phyloP scores from a whole-genome alignment of 2,113 vertebrate genomes.

The Toxotes chatareus region DNA sequence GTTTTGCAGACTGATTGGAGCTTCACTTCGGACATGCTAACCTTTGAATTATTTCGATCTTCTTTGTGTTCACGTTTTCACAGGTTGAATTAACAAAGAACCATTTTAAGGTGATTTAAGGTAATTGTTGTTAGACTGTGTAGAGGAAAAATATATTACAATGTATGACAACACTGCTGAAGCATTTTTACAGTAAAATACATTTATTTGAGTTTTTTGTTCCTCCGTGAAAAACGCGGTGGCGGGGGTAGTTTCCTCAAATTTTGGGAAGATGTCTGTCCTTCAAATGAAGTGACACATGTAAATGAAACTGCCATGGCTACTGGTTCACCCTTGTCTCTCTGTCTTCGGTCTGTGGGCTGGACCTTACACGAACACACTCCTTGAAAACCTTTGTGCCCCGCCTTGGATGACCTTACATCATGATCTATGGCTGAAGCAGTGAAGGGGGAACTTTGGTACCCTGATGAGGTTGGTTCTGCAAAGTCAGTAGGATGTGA shows the following conservation, averaged over 20 bases:
- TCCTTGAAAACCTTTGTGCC: conserved; percentile 4
- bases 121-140: neutral
- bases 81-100: neutral
- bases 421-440: conserved; percentile 15
- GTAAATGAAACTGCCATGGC: neutral
- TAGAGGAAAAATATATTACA: neutral
- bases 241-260: neutral
- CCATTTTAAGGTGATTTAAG: too few species aligned
- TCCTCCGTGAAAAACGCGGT: neutral
- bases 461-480: conserved; percentile 2
- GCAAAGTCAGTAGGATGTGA: conserved; percentile 1
- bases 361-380: neutral
- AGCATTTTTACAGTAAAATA: conserved; percentile 8
- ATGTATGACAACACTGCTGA: neutral
- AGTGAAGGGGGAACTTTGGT: neutral
- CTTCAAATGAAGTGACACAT: neutral
- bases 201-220: conserved; percentile 3
- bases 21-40: neutral
- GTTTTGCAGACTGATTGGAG: neutral
- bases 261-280: neutral
- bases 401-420: conserved; percentile 17
- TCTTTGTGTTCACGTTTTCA: neutral
- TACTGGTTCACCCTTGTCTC: neutral
- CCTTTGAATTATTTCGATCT: neutral
- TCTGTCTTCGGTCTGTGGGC: conserved; percentile 13